Conservation (phyloP, 2,113 vertebrate species). For the Callionymus lyra region DNA sequence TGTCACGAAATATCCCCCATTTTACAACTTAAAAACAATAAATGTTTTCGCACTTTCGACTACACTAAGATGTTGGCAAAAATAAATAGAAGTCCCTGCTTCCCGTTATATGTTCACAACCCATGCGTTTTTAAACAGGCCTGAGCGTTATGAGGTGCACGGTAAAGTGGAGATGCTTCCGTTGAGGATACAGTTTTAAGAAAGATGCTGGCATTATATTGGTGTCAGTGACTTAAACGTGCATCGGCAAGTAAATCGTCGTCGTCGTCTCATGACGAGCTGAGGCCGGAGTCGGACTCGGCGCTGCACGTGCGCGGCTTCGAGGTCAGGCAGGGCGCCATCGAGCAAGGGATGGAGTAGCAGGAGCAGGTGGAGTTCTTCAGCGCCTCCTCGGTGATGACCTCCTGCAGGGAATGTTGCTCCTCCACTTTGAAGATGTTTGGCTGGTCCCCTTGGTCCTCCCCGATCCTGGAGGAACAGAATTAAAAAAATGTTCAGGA, state of each 20-base stretch:
- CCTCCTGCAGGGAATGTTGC: conserved; percentile 77
- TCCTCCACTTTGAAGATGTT: conserved; percentile 93
- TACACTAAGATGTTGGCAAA: too few species aligned
- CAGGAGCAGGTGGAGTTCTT: conserved; percentile 77
- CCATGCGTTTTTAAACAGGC: too few species aligned
- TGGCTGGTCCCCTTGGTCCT: conserved; percentile 77
- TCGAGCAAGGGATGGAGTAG: conserved; percentile 67
- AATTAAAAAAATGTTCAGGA: neutral
- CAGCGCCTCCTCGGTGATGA: conserved; percentile 75
- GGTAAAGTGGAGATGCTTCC: too few species aligned
- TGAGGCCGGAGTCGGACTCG: conserved; percentile 60
- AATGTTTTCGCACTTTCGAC: too few species aligned
- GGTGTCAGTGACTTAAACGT: neutral
- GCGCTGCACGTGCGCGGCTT: conserved; percentile 19
- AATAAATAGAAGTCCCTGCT: too few species aligned
- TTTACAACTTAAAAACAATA: too few species aligned
- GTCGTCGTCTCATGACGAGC: conserved; percentile 46
- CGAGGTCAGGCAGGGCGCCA: conserved; percentile 27
- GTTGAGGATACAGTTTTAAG: too few species aligned
- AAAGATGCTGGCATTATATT: too few species aligned
- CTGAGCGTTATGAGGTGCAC: too few species aligned
- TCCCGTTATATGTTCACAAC: too few species aligned
- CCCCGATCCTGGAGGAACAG: conserved; percentile 77
- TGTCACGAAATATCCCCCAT: too few species aligned
- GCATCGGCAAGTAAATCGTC: neutral